Evolutionary conservation across 2,888 invertebrate genomes (phyloP).

Genomic region (Acrocera orbiculus): DNA sequence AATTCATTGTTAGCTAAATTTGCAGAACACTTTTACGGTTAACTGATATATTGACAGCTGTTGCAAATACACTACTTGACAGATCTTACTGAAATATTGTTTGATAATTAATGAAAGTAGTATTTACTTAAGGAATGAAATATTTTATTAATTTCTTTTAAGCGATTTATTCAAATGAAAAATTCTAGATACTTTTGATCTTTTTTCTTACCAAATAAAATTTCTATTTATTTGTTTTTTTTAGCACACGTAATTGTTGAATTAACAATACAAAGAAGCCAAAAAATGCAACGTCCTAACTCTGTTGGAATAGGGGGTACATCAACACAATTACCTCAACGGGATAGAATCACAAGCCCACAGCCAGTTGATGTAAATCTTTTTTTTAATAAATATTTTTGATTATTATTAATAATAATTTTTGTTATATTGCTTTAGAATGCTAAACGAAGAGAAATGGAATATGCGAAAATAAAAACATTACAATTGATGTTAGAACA

Average conservation of each 20-base stretch:
- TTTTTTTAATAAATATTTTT: background rate
- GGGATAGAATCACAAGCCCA: constrained; percentile 60
- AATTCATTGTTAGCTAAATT: too few relatives aligned
- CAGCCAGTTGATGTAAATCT: constrained; percentile 74
- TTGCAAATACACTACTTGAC: too few relatives aligned
- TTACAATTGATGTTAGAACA: constrained; percentile 79
- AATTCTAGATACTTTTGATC: background rate
- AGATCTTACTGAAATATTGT: too few relatives aligned
- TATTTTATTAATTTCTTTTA: too few relatives aligned
- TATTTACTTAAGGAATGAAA: too few relatives aligned
- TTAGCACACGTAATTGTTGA: constrained; percentile 49
- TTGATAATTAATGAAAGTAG: too few relatives aligned
- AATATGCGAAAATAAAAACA: constrained; percentile 66
- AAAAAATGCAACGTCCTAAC: constrained; percentile 31
- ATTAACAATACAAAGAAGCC: constrained; percentile 47
- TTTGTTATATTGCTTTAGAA: constrained; percentile 38
- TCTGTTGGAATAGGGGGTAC: constrained; percentile 32
- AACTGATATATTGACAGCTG: too few relatives aligned
- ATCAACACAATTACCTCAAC: constrained; percentile 36
- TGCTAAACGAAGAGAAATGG: constrained; percentile 69
- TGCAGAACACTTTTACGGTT: too few relatives aligned
- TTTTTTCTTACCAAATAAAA: background rate
- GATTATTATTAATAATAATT: constrained; percentile 5
- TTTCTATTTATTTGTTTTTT: constrained; percentile 18
- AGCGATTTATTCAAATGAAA: too few relatives aligned